Base-by-base conservation (phyloP, 2,113 vertebrate species). In the Setophaga coronata region DNA sequence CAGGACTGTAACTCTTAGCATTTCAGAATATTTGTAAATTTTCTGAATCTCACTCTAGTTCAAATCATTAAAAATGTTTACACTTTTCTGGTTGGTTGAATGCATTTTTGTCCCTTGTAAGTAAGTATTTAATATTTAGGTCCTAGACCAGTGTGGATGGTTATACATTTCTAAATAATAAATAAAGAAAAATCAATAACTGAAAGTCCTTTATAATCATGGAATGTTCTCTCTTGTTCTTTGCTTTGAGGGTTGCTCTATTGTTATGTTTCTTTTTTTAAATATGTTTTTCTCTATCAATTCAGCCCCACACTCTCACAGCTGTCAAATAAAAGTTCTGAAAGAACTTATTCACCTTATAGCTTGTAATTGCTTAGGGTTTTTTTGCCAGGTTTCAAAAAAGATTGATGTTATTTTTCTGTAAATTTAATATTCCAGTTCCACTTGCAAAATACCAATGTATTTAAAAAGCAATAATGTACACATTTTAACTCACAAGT, bases 101-200 rank as follows among this genome's bases (percentile, higher is more conserved):
- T 64, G 25, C 0, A 2, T 80, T 76, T 67, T 47, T 1, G 4
- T 0, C 2, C 18, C 24, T 76, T 38, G 4, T 19, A n/a, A 1
- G 4, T 19, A n/a, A 1, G 14, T 56, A 62, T 10, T 61, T 85
- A 24, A 38, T 1, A n/a, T 28, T 67, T 40, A 54, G 33, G 21
- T 47, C 26, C 12, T 50, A 67, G 12, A 25, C 24, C 9, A 40
- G 13, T 2, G 1, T 57, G 36, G 10, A 53, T 6, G 3, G n/a
- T 43, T 47, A 14, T 10, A 26, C 3, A 4, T 57, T 82, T n/a
- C 40, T 31, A 34, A 81, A 26, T 31, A 70, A 53, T 19, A 3
- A 58, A 67, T 60, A 45, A 60, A 33, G 9, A 47, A 31, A 62
- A 82, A 57, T 56, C 29, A 53, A 14, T 36, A 38, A 45, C 3